A percentile compares a stretch with the other conserved stretches of the same genome.
Evolutionary conservation across 2,797 vertebrate species (phyloP).

Genomic region (Ispidina lecontei): DNA sequence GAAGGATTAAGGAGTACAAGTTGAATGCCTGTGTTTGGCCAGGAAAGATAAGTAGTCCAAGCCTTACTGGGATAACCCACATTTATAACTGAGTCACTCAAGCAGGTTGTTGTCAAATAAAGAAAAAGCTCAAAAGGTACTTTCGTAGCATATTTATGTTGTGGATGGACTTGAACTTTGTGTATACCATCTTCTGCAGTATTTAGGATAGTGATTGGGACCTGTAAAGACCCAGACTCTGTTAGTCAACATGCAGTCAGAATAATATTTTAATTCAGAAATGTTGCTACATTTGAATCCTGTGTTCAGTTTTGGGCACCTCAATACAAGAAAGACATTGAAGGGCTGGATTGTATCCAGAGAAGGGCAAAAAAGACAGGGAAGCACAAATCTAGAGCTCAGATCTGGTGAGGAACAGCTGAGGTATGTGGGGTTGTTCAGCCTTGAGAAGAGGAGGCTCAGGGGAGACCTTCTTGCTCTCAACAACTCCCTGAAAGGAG

Average conservation of each 20-base stretch:
- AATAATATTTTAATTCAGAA: not conserved
- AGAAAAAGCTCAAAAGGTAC: not conserved
- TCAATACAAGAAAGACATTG: not conserved
- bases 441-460: not conserved
- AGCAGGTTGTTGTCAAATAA: not conserved
- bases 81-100: not conserved
- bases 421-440: not conserved
- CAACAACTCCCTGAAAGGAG: not conserved
- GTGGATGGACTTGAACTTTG: not conserved
- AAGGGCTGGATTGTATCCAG: not conserved
- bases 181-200: not conserved
- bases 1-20: not conserved
- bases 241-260: not conserved
- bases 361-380: not conserved
- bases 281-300: not conserved
- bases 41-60: not conserved
- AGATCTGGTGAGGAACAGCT: not conserved
- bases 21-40: not conserved
- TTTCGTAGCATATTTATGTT: not conserved
- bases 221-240: not conserved
- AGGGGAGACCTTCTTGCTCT: not conserved
- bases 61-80: not conserved
- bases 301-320: not conserved
- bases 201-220: not conserved
- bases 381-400: not conserved